Conservation (phyloP, 2,888 invertebrate genomes). For the Odontocerum albicorne region DNA sequence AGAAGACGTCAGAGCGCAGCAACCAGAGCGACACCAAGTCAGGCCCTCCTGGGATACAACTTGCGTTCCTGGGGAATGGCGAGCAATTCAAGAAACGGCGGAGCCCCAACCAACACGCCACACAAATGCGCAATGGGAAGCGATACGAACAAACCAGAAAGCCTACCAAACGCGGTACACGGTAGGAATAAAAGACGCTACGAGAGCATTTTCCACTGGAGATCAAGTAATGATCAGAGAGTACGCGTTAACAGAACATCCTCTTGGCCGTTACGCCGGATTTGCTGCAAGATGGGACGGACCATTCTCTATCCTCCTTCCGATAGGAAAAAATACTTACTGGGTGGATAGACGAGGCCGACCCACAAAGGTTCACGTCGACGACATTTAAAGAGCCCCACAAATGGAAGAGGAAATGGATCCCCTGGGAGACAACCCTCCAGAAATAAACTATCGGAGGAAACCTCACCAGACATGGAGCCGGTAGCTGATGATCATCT, state of each 20-base stretch:
- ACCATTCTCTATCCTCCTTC: neutral
- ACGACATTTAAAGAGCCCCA: neutral
- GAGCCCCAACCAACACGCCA: neutral
- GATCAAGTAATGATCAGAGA: neutral
- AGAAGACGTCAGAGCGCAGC: neutral
- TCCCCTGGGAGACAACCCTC: too few species aligned
- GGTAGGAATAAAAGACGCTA: neutral
- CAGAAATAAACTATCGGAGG: too few species aligned
- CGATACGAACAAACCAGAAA: neutral
- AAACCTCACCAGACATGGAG: too few species aligned
- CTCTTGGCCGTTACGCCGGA: neutral
- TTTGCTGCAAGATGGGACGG: neutral
- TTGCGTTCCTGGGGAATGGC: slow-evolving; percentile 4
- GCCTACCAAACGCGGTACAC: neutral
- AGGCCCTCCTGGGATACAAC: neutral
- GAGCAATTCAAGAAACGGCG: too few species aligned
- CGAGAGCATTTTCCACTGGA: neutral
- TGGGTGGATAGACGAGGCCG: neutral
- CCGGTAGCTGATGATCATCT: too few species aligned
- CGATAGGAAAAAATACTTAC: neutral
- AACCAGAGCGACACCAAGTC: neutral
- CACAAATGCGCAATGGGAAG: neutral
- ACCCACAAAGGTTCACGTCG: neutral
- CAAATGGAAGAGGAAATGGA: neutral
- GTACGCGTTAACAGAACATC: neutral